Evolutionary conservation across 2,113 vertebrate genomes (phyloP).

Genomic region (Elephas maximus): DNA sequence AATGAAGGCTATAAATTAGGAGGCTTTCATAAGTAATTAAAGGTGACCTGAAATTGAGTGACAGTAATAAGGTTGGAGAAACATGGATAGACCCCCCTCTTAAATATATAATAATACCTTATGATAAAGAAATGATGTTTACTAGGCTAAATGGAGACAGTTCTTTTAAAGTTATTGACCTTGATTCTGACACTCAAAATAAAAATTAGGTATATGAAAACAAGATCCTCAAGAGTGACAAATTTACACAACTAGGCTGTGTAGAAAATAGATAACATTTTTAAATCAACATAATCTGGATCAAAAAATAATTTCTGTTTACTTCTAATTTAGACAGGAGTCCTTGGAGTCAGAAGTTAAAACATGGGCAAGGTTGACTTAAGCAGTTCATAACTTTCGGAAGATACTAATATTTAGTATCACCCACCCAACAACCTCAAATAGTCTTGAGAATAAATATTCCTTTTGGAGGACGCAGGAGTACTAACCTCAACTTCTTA

Average conservation of each 20-base stretch:
- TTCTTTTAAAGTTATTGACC: slow-evolving; percentile 4
- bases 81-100: neutral
- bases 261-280: slow-evolving; percentile 19
- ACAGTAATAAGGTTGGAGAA: neutral
- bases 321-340: slow-evolving; percentile 39
- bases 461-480: neutral
- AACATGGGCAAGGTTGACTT: slow-evolving; percentile 5
- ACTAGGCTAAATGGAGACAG: neutral
- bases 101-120: neutral
- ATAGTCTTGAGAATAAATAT: slow-evolving; percentile 41
- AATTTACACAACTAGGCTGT: slow-evolving; percentile 23
- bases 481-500: neutral
- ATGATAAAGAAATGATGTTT: neutral
- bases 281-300: slow-evolving; percentile 27
- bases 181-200: slow-evolving; percentile 15
- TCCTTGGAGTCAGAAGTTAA: slow-evolving; percentile 43
- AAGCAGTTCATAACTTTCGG: slow-evolving; percentile 25
- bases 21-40: slow-evolving; percentile 7
- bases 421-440: neutral
- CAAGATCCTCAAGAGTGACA: slow-evolving; percentile 15
- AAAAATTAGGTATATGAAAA: slow-evolving; percentile 50
- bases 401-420: slow-evolving; percentile 44
- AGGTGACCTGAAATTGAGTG: slow-evolving; percentile 2
- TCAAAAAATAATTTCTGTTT: neutral
- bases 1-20: slow-evolving; percentile 3